Percentiles rank a stretch among this genome's conserved stretches.
Conservation (phyloP, 2,888 invertebrate species). For the Nomada fabriciana region DNA sequence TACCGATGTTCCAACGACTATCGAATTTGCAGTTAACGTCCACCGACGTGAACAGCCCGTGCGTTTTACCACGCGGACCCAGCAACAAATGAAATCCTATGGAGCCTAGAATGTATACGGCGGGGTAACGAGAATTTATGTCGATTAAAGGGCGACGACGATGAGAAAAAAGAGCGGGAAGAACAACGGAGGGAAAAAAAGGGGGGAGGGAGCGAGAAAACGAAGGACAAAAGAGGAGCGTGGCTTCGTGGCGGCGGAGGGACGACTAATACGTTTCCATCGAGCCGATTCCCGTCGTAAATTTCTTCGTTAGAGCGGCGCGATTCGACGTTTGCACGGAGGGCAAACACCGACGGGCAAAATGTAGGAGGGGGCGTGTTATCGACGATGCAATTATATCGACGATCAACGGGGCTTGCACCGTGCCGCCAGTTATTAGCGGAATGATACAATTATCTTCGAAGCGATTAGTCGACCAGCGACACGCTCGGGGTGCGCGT, state of each 20-base stretch:
- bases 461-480: constrained; percentile 48
- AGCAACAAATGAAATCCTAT: constrained; percentile 47
- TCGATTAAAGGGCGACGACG: constrained; percentile 51
- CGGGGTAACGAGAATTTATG: constrained; percentile 65
- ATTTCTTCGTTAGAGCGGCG: constrained; percentile 58
- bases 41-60: neutral
- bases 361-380: constrained; percentile 31
- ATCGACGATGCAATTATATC: constrained; percentile 70
- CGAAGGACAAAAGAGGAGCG: constrained; percentile 4
- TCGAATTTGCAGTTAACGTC: constrained; percentile 49
- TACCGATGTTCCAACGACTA: constrained; percentile 38
- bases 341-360: constrained; percentile 53
- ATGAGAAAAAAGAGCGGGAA: neutral
- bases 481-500: neutral
- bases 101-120: constrained; percentile 1
- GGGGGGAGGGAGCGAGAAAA: neutral
- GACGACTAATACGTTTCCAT: constrained; percentile 59
- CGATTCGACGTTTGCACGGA: constrained; percentile 43
- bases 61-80: neutral
- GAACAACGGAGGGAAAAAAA: neutral
- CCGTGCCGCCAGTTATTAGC: constrained; percentile 56
- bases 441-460: constrained; percentile 61
- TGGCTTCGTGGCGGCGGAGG: constrained; percentile 1
- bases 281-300: constrained; percentile 60
- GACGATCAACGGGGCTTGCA: constrained; percentile 48